Base-by-base conservation (phyloP, 2,888 invertebrate genomes). In the Hymenopus coronatus region DNA sequence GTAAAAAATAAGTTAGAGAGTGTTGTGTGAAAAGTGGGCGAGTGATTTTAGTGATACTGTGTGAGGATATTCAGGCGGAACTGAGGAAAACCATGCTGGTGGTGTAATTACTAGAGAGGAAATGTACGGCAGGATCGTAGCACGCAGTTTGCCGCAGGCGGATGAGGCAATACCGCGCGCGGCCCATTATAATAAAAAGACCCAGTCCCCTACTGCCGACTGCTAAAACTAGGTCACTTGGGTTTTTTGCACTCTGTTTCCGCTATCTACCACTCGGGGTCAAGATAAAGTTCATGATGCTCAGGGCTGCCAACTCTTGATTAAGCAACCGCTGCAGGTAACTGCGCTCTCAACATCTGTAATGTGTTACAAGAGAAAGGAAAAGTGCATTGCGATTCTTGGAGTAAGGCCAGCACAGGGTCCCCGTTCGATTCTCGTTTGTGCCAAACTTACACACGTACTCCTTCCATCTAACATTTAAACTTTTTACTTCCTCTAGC, bases 221-320 rank as follows among this genome's bases (percentile, higher is more conserved):
- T 70, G 85, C 46, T 54, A 27, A 87, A 87, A 87, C 87, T 87
- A 40, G 87, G 87, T 87, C 82, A 87, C 87, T 87, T 14, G 87
- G 27, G 87, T 87, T 87, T 87, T 87, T 87, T 87, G 87, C 87
- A 82, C 87, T 33, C 87, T 87, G 87, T 87, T 87, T 87, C 87
- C 87, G 87, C 87, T 87, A 87, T 87, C 87, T 87, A 28, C 82
- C 81, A 87, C 82, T 30, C 87, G 87, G 82, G 87, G 87, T 87
- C 87, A 87, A 87, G 87, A 87, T 87, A 87, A 87, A 87, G 87
- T 87, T 87, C 87, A 87, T 33, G 87, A 87, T 82, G 87, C 87
- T 82, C 87, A 81, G 81, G 87, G 86, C 86, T 84, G 30, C 84
- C 84, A 84, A 33, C 84, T 28, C 84, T 70, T 86, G 86, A 86